Evolutionary conservation across 2,113 vertebrate genomes (phyloP).

Genomic region (Vulpes ferrilata): DNA sequence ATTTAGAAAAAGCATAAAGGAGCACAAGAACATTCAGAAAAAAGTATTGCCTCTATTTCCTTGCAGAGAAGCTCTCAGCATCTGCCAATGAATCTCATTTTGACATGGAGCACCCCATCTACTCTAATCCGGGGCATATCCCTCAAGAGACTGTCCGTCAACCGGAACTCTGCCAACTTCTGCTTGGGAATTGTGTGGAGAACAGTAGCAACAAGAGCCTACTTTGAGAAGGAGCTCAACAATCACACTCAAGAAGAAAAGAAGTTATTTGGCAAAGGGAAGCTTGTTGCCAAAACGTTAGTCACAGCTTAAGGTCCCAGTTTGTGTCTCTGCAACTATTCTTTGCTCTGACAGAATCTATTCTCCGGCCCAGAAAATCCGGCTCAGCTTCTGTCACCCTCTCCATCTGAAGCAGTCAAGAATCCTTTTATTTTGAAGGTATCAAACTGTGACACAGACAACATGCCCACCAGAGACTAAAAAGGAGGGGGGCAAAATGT

Average conservation of each 20-base stretch:
- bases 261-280: conserved; percentile 74
- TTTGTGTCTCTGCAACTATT: conserved; percentile 68
- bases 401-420: conserved; percentile 40
- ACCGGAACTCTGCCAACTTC: conserved; percentile 59
- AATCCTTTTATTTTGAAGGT: conserved; percentile 66
- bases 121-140: conserved; percentile 60
- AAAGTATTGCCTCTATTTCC: conserved; percentile 40
- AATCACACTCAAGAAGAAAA: conserved; percentile 76
- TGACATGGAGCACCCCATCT: conserved; percentile 24
- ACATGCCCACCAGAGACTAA: conserved; percentile 63
- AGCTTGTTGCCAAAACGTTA: conserved; percentile 75
- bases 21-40: background rate
- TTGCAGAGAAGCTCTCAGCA: background rate
- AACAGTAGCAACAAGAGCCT: conserved; percentile 74
- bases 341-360: conserved; percentile 73
- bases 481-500: background rate
- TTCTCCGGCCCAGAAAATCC: conserved; percentile 67
- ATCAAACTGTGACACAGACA: conserved; percentile 75
- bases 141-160: conserved; percentile 47
- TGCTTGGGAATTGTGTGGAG: conserved; percentile 51
- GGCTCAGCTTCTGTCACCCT: conserved; percentile 58
- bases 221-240: conserved; percentile 76
- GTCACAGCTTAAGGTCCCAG: conserved; percentile 71
- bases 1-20: conserved; percentile 55
- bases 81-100: conserved; percentile 49